A percentile compares a stretch with the other conserved stretches of the same genome.
These are phyloP conservation scores for Tolypeutes matacus DNA, from an alignment of 2,797 vertebrate species.

Conservation along the genomic window DNA sequence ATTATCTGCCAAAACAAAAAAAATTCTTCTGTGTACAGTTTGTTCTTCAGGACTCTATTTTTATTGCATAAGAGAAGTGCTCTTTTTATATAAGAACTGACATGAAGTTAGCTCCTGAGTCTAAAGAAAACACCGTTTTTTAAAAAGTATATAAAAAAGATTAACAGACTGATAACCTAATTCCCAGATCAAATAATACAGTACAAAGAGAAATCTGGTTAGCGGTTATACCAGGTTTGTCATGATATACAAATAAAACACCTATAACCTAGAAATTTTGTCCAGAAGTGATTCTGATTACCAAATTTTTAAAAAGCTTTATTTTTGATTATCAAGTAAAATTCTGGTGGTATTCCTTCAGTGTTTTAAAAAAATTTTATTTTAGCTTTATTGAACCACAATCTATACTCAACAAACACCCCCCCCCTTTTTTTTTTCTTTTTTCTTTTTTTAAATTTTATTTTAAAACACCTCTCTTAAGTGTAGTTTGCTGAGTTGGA, in stretches of 20 bases:
- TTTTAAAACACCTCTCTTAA: not conserved
- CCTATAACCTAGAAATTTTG: not conserved
- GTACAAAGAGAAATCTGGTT: not conserved
- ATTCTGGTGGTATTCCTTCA: not conserved
- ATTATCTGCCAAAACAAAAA: not conserved
- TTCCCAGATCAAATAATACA: slow-evolving; percentile 37
- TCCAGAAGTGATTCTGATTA: slow-evolving; percentile 13
- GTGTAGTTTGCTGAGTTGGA: not conserved
- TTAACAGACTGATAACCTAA: slow-evolving; percentile 35
- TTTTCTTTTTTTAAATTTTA: too few relatives aligned
- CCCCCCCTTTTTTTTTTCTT: too few relatives aligned
- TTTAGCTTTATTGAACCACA: not conserved
- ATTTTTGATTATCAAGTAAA: slow-evolving; percentile 12
- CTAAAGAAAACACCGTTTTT: not conserved
- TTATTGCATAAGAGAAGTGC: not conserved
- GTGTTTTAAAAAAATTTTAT: not conserved
- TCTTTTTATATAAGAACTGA: not conserved
- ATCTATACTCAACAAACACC: not conserved
- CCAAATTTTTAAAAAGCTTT: not conserved
- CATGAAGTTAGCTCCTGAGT: not conserved
- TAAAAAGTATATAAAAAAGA: not conserved
- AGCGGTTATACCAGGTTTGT: not conserved
- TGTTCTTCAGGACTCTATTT: not conserved
- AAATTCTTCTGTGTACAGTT: not conserved
- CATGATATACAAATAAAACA: not conserved